phyloP scores from a whole-genome alignment of 2,888 invertebrate species.

The Agapostemon virescens region DNA sequence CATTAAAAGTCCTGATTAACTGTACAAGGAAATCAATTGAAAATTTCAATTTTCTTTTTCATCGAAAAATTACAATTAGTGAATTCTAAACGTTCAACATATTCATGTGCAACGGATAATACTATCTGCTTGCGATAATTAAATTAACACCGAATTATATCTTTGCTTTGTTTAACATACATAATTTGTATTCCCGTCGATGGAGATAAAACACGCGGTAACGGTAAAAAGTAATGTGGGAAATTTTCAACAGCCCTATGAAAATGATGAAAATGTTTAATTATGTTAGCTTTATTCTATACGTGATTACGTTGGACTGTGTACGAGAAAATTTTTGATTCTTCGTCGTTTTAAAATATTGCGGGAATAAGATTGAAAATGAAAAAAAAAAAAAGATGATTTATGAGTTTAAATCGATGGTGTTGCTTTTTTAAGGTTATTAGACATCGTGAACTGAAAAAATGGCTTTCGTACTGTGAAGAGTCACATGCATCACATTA shows the following conservation, averaged over 20 bases:
- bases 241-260: not conserved
- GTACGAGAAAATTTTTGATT: not conserved
- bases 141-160: not conserved
- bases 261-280: not conserved
- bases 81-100: no score
- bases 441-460: slow-evolving; percentile 1
- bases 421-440: not conserved
- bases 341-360: not conserved
- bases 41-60: not conserved
- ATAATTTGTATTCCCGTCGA: not conserved
- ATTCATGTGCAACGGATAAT: no score
- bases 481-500: slow-evolving; percentile 56
- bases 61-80: not conserved
- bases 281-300: no score
- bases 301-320: no score
- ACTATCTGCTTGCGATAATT: not conserved
- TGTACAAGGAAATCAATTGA: not conserved
- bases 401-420: not conserved
- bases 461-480: slow-evolving; percentile 29
- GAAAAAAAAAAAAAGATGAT: no score
- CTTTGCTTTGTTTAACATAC: not conserved
- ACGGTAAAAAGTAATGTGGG: not conserved
- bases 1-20: not conserved
- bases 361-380: not conserved
- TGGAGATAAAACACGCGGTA: not conserved